Conservation (phyloP, 2,113 vertebrate species). For the Rhinichthys klamathensis region DNA sequence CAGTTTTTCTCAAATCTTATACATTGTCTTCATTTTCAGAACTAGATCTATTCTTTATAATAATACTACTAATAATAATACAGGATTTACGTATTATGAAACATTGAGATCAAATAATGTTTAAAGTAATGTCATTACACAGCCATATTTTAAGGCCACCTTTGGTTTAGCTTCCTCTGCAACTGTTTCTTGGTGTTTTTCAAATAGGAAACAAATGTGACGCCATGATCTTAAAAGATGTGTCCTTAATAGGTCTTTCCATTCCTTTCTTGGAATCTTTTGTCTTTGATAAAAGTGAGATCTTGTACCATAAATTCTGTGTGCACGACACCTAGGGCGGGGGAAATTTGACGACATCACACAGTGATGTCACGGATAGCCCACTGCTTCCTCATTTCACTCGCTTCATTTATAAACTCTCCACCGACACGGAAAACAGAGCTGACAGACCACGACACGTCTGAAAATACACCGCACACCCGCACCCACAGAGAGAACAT, state of each 20-base stretch:
- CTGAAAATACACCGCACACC: neutral
- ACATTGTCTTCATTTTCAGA: too few relatives aligned
- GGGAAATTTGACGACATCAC: neutral
- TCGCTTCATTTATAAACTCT: neutral
- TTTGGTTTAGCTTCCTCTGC: neutral
- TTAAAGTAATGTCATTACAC: neutral
- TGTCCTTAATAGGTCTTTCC: neutral
- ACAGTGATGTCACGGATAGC: neutral
- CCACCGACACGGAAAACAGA: conserved; percentile 47
- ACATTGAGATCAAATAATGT: neutral
- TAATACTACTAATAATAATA: neutral
- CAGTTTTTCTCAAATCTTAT: too few relatives aligned
- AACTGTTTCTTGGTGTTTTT: neutral
- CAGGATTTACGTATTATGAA: neutral
- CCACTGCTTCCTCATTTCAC: neutral
- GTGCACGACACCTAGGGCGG: neutral
- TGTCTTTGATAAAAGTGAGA: neutral
- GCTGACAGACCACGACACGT: conserved; percentile 56
- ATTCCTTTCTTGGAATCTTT: neutral
- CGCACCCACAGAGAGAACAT: neutral
- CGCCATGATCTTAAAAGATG: neutral
- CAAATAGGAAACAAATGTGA: neutral
- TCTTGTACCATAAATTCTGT: neutral
- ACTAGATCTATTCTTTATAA: neutral
- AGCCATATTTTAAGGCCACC: neutral